Evolutionary conservation across 2,797 vertebrate species (phyloP).

Genomic region (Esox masquinongy): DNA sequence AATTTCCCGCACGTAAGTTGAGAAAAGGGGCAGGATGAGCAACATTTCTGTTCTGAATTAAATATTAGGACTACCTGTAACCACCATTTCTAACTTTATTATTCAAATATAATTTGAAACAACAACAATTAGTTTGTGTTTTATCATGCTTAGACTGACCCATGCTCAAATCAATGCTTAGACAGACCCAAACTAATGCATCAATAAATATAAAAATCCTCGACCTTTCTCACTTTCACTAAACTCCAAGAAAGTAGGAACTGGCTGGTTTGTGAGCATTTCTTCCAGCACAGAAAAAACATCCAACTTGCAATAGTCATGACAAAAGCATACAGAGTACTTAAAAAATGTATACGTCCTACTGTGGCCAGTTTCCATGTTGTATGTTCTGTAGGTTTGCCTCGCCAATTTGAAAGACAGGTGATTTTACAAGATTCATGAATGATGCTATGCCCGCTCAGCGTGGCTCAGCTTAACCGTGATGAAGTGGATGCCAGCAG

Average conservation of each 20-base stretch:
- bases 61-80: no score
- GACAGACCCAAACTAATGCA: no score
- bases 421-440: slow-evolving; percentile 23
- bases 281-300: not conserved
- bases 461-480: slow-evolving; percentile 73
- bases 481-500: slow-evolving; percentile 89
- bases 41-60: no score
- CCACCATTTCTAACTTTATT: no score
- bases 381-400: not conserved
- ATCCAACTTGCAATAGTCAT: not conserved
- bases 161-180: no score
- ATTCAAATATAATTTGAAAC: no score
- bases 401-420: not conserved
- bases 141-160: no score
- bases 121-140: no score
- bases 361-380: not conserved
- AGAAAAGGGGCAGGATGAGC: no score
- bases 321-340: not conserved
- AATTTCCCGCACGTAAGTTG: no score
- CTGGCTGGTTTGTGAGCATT: not conserved
- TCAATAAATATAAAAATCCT: no score
- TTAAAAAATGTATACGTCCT: not conserved
- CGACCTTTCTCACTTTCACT: not conserved
- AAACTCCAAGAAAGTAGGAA: no score
- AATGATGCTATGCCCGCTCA: slow-evolving; percentile 57